phyloP scores from a whole-genome alignment of 2,888 invertebrate species.

The Tetheella fluctuosa region DNA sequence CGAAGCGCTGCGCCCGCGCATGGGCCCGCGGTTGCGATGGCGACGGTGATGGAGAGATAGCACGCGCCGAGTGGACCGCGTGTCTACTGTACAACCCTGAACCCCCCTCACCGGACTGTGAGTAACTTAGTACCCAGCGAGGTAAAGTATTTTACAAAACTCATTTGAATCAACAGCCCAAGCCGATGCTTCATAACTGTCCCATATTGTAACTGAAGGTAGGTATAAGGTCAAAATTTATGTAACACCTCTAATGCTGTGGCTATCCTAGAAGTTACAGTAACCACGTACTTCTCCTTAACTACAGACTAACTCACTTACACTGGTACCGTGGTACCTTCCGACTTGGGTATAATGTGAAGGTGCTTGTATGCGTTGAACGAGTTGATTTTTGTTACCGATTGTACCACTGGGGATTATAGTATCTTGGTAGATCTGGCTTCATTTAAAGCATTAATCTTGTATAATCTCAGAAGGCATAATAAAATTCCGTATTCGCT shows the following conservation, averaged over 20 bases:
- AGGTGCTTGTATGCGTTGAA: background rate
- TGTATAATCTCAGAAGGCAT: too few relatives aligned
- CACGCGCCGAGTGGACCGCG: conserved; percentile 92
- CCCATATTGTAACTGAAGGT: too few relatives aligned
- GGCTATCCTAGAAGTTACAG: too few relatives aligned
- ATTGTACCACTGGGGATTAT: background rate
- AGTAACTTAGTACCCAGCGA: conserved; percentile 74
- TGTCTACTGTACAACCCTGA: conserved; percentile 87
- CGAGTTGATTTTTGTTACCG: background rate
- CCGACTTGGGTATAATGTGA: background rate
- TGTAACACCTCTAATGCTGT: too few relatives aligned
- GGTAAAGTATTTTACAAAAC: background rate
- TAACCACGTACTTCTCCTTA: too few relatives aligned
- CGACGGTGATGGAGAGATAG: conserved; percentile 91
- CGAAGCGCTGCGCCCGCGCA: conserved; percentile 94
- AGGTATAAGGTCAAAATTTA: too few relatives aligned
- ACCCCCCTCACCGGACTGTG: conserved; percentile 92
- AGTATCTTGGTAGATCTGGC: background rate
- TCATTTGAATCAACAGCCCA: background rate
- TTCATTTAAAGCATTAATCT: too few relatives aligned
- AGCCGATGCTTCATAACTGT: too few relatives aligned
- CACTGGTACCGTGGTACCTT: too few relatives aligned
- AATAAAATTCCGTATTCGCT: too few relatives aligned
- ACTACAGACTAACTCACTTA: too few relatives aligned
- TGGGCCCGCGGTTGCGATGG: conserved; percentile 95